Base-by-base conservation (phyloP, 2,797 vertebrate species). In the Argya squamiceps region DNA sequence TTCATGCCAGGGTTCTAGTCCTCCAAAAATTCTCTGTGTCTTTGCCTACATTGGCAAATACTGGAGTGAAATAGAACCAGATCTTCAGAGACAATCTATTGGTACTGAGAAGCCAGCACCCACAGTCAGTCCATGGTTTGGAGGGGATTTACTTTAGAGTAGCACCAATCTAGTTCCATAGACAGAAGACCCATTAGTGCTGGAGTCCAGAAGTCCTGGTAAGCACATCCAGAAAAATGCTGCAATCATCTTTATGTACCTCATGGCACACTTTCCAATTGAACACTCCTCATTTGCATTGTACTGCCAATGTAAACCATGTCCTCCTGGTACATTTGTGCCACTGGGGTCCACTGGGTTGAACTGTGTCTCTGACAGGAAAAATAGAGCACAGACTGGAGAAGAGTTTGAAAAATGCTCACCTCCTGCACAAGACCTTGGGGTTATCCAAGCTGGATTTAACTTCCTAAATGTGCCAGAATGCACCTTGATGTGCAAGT, bases 221-320 rank as follows among this genome's bases (percentile, higher is more conserved):
- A 74, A 69, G 23, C 34, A 37, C n/a, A 34, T 52, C 44, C 26
- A 50, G 41, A 89, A 74, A 53, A 49, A 21, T 44, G 23, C 30
- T 78, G 39, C 13, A 85, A 52, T 29, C 49, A 60, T 34, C 43
- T 67, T 68, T 23, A 10, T 7, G 34, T 71, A 20, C 23, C 87
- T 41, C 14, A 17, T 53, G 17, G 58, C 10, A 49, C 19, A 26
- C 30, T 55, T 78, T 60, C 8, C 15, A 89, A 62, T 2, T 17
- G 29, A 4, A 1, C 0, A 0, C 9, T 56, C 21, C 12, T 55
- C n/a, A n/a, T 67, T 63, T 65, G 43, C 58, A 47, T 34, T 46
- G 12, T 18, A 74, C 19, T 52, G 22, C 11, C 16, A 50, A 24
- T 5, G 13, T 55, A 30, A 41, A 17, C 17, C 26, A 26, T 3